Evolutionary conservation across 2,113 vertebrate genomes (phyloP), one percentile per base, ranked within the genome.

Genomic region (Halcyon malimbica): DNA sequence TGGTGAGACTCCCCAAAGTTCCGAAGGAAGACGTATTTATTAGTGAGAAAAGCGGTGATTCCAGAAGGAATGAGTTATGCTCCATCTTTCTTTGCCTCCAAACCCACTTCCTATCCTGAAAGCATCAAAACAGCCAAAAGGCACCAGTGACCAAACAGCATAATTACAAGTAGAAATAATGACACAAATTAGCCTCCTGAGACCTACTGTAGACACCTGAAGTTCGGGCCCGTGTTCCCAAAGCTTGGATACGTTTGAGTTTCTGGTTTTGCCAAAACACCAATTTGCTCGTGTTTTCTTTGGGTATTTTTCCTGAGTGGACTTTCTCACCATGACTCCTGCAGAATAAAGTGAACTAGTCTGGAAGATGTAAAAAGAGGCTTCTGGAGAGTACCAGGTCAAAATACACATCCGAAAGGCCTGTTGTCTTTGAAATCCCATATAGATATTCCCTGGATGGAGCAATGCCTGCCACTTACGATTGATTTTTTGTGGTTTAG

Each of bases 131-230:
- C 53, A 91, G 70, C 91, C 60, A 68, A 84, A 81, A 92, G 83
- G 65, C 80, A 73, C 62, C 75, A 63, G 65, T 95, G 86, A 84
- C 89, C 69, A 73, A 96, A 65, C 23, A 87, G 13, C 39, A 46
- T 87, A 91, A 91, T 91, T 93, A 50, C 62, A 84, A 96, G 35
- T 87, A 91, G 89, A 95, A 95, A 85, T 94, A 93, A 92, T 92
- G 79, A 50, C 44, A 57, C 15, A 53, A 31, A 95, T 64, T 57
- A 78, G 62, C 89, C 74, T 95, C 86, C 35, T 75, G 95, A 91
- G 91, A 68, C 69, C 83, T 78, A 19, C 28, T 95, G 65, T 53
- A 84, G 91, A 68, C 68, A 41, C 33, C 29, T 68, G 70, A 79
- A 73, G n/a, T 75, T 75, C 48, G 81, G 74, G 28, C 79, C 76